Conservation (phyloP, 92 coral and sea anemone species). For the Blastomussa wellsi region DNA sequence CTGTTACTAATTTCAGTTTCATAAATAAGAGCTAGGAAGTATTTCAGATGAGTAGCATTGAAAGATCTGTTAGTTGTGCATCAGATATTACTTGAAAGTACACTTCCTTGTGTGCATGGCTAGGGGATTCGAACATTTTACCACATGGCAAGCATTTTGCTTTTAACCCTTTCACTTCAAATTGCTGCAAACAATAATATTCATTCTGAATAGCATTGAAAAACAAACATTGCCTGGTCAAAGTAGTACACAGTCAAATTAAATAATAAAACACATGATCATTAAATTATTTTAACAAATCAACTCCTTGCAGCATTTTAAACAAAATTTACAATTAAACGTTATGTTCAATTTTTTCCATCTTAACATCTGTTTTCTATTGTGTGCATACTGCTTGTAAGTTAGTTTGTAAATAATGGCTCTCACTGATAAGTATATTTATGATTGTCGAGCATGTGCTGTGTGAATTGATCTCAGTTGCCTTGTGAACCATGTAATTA, state of each 20-base stretch:
- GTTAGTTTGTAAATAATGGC: constrained; percentile 26
- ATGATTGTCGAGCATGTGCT: background rate
- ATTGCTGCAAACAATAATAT: background rate
- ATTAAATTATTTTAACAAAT: background rate
- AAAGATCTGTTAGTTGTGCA: background rate
- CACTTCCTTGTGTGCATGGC: background rate
- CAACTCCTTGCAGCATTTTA: background rate
- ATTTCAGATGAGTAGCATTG: background rate
- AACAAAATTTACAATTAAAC: background rate
- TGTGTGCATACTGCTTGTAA: background rate
- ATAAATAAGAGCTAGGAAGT: background rate
- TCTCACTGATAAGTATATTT: background rate
- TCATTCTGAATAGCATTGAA: background rate
- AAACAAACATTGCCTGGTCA: background rate
- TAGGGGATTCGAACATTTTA: background rate
- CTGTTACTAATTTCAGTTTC: background rate
- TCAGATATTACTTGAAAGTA: background rate
- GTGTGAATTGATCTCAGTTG: background rate
- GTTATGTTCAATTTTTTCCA: background rate
- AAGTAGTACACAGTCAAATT: no score
- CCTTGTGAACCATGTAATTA: no score
- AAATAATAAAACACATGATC: background rate
- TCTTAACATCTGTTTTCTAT: background rate
- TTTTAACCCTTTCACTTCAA: background rate
- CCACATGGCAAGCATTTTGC: no score